Conservation (phyloP, 1,140 invertebrate species). For the Eulimnadia texana region DNA sequence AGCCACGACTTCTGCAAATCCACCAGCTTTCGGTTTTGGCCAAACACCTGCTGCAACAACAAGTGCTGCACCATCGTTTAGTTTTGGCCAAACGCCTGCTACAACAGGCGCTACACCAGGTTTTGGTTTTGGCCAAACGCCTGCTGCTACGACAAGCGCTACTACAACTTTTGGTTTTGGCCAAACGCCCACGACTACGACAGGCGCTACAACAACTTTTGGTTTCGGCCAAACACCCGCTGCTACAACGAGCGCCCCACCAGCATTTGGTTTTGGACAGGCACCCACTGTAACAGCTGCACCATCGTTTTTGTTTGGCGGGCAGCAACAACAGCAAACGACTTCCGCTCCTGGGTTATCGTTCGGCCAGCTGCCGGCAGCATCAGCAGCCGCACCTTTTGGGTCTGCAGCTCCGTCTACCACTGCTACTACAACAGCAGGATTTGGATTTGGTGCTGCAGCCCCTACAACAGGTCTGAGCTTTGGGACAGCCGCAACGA, state of each 20-base stretch:
- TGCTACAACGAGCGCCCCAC: background rate
- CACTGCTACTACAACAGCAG: background rate
- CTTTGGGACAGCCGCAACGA: background rate
- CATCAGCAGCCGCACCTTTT: constrained; percentile 2
- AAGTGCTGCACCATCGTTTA: background rate
- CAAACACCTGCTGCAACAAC: background rate
- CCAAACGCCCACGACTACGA: background rate
- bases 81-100: constrained; percentile 8
- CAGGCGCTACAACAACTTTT: no score
- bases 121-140: background rate
- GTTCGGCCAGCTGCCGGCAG: background rate
- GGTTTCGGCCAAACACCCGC: background rate
- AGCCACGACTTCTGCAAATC: background rate
- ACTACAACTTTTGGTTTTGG: constrained; percentile 1
- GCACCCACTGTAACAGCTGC: no score
- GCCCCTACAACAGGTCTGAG: background rate
- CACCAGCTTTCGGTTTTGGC: no score
- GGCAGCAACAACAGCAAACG: background rate
- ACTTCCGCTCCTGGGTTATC: background rate
- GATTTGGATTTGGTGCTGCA: background rate
- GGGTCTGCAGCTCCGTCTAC: constrained; percentile 1
- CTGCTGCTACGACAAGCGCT: background rate
- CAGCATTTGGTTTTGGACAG: constrained; percentile 2
- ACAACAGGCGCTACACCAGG: background rate
- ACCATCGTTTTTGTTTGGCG: background rate